Percentiles rank a stretch among this genome's conserved stretches.
phyloP scores from a whole-genome alignment of 2,888 invertebrate genomes.

The Rhagonycha fulva region DNA sequence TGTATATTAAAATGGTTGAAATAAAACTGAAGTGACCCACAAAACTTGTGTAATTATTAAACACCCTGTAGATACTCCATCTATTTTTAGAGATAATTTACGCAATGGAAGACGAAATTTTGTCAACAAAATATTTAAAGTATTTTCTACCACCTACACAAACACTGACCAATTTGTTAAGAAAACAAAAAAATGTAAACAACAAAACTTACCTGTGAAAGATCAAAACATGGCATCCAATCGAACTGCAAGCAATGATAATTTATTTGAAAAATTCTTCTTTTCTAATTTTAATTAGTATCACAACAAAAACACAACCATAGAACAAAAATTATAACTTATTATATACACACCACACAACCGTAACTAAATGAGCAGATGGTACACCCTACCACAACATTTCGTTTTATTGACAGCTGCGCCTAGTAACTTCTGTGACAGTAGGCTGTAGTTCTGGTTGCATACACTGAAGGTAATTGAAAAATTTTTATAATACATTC shows the following conservation, averaged over 20 bases:
- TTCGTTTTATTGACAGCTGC: background rate
- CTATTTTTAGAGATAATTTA: background rate
- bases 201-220: background rate
- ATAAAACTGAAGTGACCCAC: background rate
- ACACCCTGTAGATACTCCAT: background rate
- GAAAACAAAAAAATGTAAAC: background rate
- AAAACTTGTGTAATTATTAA: background rate
- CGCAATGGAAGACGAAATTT: background rate
- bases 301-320: conserved; percentile 4
- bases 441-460: background rate
- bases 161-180: background rate
- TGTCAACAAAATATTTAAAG: background rate
- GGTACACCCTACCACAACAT: conserved; percentile 1
- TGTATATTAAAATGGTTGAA: background rate
- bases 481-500: too few species aligned
- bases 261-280: background rate
- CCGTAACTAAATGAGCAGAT: background rate
- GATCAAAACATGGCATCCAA: background rate
- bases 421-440: background rate
- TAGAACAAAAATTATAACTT: background rate
- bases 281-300: background rate
- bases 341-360: background rate
- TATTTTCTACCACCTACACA: background rate
- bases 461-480: background rate
- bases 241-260: background rate